Percentiles rank a stretch among this genome's conserved stretches.
Conservation (phyloP, 2,113 vertebrate genomes). For the Romanogobio albipinnatus region DNA sequence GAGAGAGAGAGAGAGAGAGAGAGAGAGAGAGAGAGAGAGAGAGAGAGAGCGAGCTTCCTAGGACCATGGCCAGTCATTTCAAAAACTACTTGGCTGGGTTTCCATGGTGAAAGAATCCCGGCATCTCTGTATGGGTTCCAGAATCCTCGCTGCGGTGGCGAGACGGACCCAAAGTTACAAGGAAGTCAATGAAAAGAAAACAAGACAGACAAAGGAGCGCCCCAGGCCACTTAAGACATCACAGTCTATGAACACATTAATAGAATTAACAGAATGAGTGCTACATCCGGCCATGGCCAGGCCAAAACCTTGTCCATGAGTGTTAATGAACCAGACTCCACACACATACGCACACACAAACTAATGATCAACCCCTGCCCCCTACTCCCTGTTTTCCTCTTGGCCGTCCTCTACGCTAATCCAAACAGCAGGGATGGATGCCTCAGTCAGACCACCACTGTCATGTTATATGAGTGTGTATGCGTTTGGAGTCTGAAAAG, state of each 20-base stretch:
- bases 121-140: slow-evolving; percentile 8
- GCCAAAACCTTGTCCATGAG: slow-evolving; percentile 13
- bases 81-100: slow-evolving; percentile 29
- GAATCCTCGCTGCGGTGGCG: slow-evolving; percentile 9
- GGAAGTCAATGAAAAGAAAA: slow-evolving; percentile 36
- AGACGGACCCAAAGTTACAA: slow-evolving; percentile 40
- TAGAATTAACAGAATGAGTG: slow-evolving; percentile 26
- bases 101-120: slow-evolving; percentile 41
- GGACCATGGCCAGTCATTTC: slow-evolving; percentile 12
- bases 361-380: slow-evolving; percentile 30
- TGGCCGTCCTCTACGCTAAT: slow-evolving; percentile 57
- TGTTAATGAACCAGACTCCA: background rate
- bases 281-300: slow-evolving; percentile 1
- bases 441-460: slow-evolving; percentile 24
- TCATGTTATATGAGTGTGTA: background rate
- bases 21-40: background rate
- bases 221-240: slow-evolving; percentile 21
- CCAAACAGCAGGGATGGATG: slow-evolving; percentile 48
- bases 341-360: slow-evolving; percentile 3
- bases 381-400: slow-evolving; percentile 38
- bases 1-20: background rate
- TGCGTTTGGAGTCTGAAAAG: slow-evolving; percentile 9
- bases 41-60: background rate
- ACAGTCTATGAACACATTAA: slow-evolving; percentile 42
- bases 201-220: background rate